Percentiles rank a stretch among this genome's conserved stretches.
These are phyloP conservation scores for Oeneis ivallda DNA, from an alignment of 2,888 invertebrate genomes.

Conservation along the genomic window DNA sequence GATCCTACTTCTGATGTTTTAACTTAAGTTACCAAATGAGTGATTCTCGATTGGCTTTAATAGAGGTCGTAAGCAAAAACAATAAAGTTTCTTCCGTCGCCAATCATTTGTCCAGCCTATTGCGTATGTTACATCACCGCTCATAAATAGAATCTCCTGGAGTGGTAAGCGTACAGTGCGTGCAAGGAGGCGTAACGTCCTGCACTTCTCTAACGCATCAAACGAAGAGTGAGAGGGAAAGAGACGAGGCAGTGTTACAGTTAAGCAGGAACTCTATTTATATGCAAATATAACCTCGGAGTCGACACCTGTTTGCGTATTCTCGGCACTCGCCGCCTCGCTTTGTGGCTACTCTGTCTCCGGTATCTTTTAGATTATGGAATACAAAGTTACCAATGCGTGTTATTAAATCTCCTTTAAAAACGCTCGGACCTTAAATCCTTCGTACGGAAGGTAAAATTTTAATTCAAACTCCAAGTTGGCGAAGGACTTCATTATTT, in stretches of 20 bases:
- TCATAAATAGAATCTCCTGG: slow-evolving; percentile 78
- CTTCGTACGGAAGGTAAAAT: slow-evolving; percentile 27
- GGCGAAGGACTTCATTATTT: background rate
- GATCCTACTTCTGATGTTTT: slow-evolving; percentile 1
- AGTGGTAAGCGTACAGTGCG: slow-evolving; percentile 64
- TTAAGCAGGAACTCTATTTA: slow-evolving; percentile 83
- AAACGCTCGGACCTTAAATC: slow-evolving; percentile 43
- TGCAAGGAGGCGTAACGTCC: slow-evolving; percentile 69
- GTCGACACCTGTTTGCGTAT: slow-evolving; percentile 82
- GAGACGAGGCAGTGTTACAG: slow-evolving; percentile 77
- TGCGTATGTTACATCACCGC: slow-evolving; percentile 71
- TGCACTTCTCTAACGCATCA: slow-evolving; percentile 65
- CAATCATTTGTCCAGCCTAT: slow-evolving; percentile 57
- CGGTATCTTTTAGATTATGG: slow-evolving; percentile 69
- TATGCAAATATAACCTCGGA: slow-evolving; percentile 81
- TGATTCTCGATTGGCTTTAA: background rate
- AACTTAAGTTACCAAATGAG: background rate
- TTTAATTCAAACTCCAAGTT: slow-evolving; percentile 10
- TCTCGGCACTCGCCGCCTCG: slow-evolving; percentile 70
- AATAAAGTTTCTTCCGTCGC: slow-evolving; percentile 52
- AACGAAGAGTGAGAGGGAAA: slow-evolving; percentile 64
- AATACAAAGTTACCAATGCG: slow-evolving; percentile 50
- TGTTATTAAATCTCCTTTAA: slow-evolving; percentile 41
- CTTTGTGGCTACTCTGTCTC: slow-evolving; percentile 74
- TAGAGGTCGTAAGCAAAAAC: slow-evolving; percentile 40